Conservation (phyloP, 2,888 invertebrate genomes). For the Caenorhabditis wallacei region DNA sequence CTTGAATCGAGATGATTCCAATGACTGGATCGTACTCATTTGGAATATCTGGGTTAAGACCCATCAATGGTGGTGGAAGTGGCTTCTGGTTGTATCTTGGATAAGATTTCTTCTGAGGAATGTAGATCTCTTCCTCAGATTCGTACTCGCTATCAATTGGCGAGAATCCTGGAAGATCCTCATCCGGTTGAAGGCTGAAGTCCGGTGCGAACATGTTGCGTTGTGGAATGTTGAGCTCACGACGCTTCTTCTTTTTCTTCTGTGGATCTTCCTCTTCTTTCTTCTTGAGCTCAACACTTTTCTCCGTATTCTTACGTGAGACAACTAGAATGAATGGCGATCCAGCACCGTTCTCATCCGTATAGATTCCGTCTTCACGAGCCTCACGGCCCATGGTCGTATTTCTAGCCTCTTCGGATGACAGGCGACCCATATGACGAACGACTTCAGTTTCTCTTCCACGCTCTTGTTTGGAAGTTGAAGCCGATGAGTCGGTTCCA, state of each 20-base stretch:
- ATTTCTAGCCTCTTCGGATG: slow-evolving; percentile 47
- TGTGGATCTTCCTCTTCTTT: background rate
- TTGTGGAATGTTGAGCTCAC: slow-evolving; percentile 36
- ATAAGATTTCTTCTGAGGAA: background rate
- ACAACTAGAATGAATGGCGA: slow-evolving; percentile 26
- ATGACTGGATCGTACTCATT: slow-evolving; percentile 57
- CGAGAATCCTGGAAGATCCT: slow-evolving; percentile 52
- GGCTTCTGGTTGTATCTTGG: background rate
- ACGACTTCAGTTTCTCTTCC: slow-evolving; percentile 9
- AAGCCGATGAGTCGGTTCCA: slow-evolving; percentile 14
- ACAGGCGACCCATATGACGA: slow-evolving; percentile 19
- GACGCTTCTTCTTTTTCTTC: slow-evolving; percentile 37
- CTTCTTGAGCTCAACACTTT: slow-evolving; percentile 1
- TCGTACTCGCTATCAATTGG: slow-evolving; percentile 47
- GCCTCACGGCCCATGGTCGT: slow-evolving; percentile 33
- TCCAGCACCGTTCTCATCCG: slow-evolving; percentile 34
- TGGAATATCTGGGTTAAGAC: slow-evolving; percentile 51
- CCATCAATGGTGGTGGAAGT: slow-evolving; percentile 33
- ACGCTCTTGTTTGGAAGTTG: background rate
- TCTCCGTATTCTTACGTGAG: slow-evolving; percentile 19
- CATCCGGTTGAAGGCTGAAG: slow-evolving; percentile 37
- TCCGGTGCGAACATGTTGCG: slow-evolving; percentile 49
- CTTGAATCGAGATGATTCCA: slow-evolving; percentile 55
- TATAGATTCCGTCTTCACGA: slow-evolving; percentile 48
- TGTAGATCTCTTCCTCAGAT: slow-evolving; percentile 30